Conservation (phyloP, 2,888 invertebrate species). For the Flexamia atlantica region DNA sequence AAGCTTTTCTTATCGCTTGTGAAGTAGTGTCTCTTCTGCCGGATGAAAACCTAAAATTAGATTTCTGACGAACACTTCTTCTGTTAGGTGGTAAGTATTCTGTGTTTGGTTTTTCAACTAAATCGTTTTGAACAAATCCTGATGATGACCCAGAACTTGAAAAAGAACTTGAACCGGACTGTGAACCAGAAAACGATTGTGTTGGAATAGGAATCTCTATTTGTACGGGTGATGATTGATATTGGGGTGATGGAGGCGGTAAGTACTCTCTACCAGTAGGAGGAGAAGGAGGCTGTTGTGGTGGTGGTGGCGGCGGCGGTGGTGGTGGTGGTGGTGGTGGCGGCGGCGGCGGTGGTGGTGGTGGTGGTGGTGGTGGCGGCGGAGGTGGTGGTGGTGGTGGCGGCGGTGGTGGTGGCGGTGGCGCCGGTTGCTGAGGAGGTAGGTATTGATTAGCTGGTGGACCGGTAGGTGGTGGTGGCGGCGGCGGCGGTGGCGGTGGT, state of each 20-base stretch:
- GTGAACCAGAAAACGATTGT: conserved; percentile 14
- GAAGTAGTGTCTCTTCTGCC: conserved; percentile 3
- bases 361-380: conserved; percentile 40
- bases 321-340: conserved; percentile 4
- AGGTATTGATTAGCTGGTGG: conserved; percentile 40
- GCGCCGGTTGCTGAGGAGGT: conserved; percentile 36
- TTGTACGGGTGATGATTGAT: conserved; percentile 4
- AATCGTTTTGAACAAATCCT: neutral
- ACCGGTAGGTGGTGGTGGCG: conserved; percentile 43
- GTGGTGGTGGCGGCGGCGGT: conserved; percentile 21
- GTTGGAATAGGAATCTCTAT: conserved; percentile 44
- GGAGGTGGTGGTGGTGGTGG: conserved; percentile 56
- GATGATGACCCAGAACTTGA: neutral
- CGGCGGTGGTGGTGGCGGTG: conserved; percentile 45
- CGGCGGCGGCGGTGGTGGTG: conserved; percentile 46
- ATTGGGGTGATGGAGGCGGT: conserved; percentile 15
- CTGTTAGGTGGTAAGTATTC: conserved; percentile 47
- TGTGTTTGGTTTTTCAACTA: conserved; percentile 20
- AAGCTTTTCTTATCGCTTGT: conserved; percentile 26
- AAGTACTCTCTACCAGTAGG: conserved; percentile 24
- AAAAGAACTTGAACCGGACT: conserved; percentile 24
- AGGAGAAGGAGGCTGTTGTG: neutral
- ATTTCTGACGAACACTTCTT: conserved; percentile 46
- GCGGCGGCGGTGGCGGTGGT: conserved; percentile 49
- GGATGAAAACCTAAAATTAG: conserved; percentile 40